These are phyloP conservation scores for Zaprionus taronus DNA, from an alignment of 1,140 invertebrate species.

Conservation along the genomic window DNA sequence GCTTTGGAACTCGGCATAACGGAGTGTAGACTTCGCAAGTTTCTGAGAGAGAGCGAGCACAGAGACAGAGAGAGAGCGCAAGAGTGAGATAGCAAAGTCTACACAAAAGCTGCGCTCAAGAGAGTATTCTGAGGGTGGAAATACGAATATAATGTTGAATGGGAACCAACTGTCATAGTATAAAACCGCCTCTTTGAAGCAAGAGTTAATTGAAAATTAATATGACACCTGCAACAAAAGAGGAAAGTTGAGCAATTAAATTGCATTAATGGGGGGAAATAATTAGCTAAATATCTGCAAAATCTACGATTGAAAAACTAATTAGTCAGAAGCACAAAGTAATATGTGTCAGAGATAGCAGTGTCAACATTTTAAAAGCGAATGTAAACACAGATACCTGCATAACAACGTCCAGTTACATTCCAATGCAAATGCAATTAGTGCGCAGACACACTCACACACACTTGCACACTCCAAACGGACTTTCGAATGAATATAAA, in stretches of 20 bases:
- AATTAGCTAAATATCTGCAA: background rate
- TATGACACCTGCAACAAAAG: background rate
- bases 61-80: constrained; percentile 16
- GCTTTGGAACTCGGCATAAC: constrained; percentile 51
- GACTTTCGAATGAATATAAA: constrained; percentile 19
- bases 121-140: constrained; percentile 50
- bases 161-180: constrained; percentile 39
- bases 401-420: constrained; percentile 28
- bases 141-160: constrained; percentile 16
- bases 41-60: background rate
- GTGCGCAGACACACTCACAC: constrained; percentile 22
- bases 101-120: constrained; percentile 52
- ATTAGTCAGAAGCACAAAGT: background rate
- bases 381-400: constrained; percentile 51
- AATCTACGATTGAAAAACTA: background rate
- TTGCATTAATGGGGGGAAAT: background rate
- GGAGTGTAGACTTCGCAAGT: constrained; percentile 53
- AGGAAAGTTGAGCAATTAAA: background rate
- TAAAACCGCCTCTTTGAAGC: constrained; percentile 26
- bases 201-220: background rate
- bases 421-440: constrained; percentile 68
- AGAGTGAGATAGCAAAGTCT: constrained; percentile 38
- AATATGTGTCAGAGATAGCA: background rate
- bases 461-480: constrained; percentile 4
- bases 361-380: constrained; percentile 38